A percentile compares a stretch with the other conserved stretches of the same genome.
phyloP scores from a whole-genome alignment of 2,113 vertebrate species.

The human (Homo sapiens) region DNA sequence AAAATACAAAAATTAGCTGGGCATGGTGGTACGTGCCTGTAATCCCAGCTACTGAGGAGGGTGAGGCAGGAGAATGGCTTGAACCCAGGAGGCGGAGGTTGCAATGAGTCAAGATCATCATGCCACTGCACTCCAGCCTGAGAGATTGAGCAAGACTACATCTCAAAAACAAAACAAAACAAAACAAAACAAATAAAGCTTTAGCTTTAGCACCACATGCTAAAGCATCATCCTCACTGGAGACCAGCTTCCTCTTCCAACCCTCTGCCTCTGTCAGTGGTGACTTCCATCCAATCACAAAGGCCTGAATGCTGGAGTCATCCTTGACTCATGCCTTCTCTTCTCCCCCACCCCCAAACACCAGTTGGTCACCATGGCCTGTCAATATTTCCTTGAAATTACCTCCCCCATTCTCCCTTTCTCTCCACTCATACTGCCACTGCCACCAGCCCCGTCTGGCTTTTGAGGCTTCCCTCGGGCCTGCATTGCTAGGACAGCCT shows the following conservation, averaged over 20 bases:
- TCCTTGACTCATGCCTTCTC: constrained; percentile 29
- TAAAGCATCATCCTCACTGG: background rate
- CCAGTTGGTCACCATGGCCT: background rate
- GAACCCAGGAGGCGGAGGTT: too few relatives aligned
- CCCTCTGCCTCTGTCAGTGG: background rate
- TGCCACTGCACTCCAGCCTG: too few relatives aligned
- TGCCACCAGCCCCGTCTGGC: background rate
- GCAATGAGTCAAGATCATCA: too few relatives aligned
- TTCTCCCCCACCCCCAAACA: background rate
- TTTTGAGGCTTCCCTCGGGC: background rate
- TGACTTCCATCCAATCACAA: background rate
- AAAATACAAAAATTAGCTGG: too few relatives aligned
- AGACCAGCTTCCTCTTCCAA: background rate
- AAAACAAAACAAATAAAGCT: too few relatives aligned
- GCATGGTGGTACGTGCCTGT: too few relatives aligned
- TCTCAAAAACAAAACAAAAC: too few relatives aligned
- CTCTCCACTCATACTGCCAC: background rate
- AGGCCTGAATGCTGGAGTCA: background rate
- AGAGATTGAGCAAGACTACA: too few relatives aligned
- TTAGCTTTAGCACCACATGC: too few relatives aligned
- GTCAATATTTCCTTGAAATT: constrained; percentile 42
- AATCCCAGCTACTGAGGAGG: too few relatives aligned
- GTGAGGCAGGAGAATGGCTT: too few relatives aligned
- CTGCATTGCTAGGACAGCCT: background rate
- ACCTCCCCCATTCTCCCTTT: background rate